These are phyloP conservation scores for Hirtodrosophila duncani DNA, from an alignment of 2,888 invertebrate genomes.

Conservation along the genomic window DNA sequence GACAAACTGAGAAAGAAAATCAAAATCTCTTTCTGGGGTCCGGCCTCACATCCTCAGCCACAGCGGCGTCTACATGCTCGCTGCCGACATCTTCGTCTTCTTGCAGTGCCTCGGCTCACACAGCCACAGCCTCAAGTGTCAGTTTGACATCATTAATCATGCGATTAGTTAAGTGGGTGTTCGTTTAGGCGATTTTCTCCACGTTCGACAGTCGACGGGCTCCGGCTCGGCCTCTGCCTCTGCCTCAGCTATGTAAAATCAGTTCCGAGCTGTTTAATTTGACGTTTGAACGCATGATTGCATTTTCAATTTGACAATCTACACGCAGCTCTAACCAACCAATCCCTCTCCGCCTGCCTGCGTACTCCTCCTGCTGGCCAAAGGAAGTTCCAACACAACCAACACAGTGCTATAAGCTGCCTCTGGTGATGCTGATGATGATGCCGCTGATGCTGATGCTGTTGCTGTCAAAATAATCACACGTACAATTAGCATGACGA, in stretches of 20 bases:
- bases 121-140: constrained; percentile 63
- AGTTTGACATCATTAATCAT: constrained; percentile 76
- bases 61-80: too few relatives aligned
- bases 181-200: constrained; percentile 37
- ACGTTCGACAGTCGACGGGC: neutral
- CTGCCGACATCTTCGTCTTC: too few relatives aligned
- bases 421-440: too few relatives aligned
- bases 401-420: too few relatives aligned
- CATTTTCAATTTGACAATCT: constrained; percentile 69
- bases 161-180: constrained; percentile 76
- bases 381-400: too few relatives aligned
- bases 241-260: constrained; percentile 61
- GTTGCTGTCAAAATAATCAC: constrained; percentile 73
- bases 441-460: constrained; percentile 10
- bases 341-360: neutral
- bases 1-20: too few relatives aligned
- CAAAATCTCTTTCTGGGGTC: too few relatives aligned
- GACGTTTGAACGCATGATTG: constrained; percentile 75
- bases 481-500: constrained; percentile 74
- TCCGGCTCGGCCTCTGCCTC: constrained; percentile 5
- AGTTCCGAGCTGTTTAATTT: constrained; percentile 74
- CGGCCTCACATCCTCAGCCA: too few relatives aligned
- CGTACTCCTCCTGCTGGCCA: neutral
- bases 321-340: constrained; percentile 6
- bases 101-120: too few relatives aligned